Percentiles rank a stretch among this genome's conserved stretches.
phyloP scores from a whole-genome alignment of 2,888 invertebrate species.

The Nomada ferruginata region DNA sequence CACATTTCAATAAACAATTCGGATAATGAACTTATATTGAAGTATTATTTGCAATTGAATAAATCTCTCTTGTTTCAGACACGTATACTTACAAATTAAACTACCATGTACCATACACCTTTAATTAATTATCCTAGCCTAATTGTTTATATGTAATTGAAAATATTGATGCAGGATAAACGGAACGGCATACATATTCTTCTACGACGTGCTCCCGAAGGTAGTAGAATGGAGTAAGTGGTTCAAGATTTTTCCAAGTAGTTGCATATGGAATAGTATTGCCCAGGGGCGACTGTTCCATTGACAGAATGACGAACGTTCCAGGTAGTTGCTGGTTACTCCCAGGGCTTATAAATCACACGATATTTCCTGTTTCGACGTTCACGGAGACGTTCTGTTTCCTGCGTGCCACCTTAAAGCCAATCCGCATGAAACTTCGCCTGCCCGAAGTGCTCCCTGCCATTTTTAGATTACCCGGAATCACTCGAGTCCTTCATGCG shows the following conservation, averaged over 20 bases:
- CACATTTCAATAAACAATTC: not conserved
- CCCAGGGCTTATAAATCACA: slow-evolving; percentile 67
- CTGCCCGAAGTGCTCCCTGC: not conserved
- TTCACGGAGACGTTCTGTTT: slow-evolving; percentile 58
- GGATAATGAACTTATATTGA: too few species aligned
- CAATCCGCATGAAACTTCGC: slow-evolving; percentile 4
- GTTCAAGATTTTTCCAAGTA: slow-evolving; percentile 16
- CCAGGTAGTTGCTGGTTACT: slow-evolving; percentile 66
- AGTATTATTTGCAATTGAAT: not conserved
- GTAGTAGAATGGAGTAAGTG: not conserved
- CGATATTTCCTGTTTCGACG: slow-evolving; percentile 71
- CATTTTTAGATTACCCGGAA: slow-evolving; percentile 11
- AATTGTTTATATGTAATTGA: too few species aligned
- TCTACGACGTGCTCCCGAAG: too few species aligned
- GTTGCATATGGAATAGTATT: slow-evolving; percentile 58
- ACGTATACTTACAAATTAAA: not conserved
- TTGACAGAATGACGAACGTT: slow-evolving; percentile 72
- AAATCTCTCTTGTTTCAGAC: not conserved
- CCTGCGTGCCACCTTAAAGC: slow-evolving; percentile 32
- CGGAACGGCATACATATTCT: not conserved
- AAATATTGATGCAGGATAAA: too few species aligned
- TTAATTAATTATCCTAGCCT: not conserved
- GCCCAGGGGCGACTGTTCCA: slow-evolving; percentile 60
- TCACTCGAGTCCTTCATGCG: too few species aligned
- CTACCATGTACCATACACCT: not conserved